Evolutionary conservation across 2,797 vertebrate genomes (phyloP).

Genomic region (Sphenopsis melanotis): DNA sequence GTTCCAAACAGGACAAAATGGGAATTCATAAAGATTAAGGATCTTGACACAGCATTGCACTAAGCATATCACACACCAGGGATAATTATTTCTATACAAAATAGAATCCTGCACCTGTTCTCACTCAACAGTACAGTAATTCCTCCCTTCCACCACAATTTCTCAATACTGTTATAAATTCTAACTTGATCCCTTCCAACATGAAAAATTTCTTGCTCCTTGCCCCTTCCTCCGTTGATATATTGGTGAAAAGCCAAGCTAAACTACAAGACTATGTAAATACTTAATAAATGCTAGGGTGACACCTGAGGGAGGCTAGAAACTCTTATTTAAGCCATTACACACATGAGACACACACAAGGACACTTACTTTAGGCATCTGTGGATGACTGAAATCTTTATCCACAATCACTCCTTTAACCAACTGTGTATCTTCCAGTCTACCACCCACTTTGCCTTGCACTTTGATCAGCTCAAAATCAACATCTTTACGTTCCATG

Average conservation of each 20-base stretch:
- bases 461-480: slow-evolving; percentile 98
- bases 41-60: background rate
- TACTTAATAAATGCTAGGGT: background rate
- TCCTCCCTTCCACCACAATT: background rate
- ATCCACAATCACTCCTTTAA: slow-evolving; percentile 97
- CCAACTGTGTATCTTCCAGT: slow-evolving; percentile 93
- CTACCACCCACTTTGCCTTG: slow-evolving; percentile 98
- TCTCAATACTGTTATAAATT: background rate
- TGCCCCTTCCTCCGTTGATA: background rate
- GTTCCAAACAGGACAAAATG: background rate
- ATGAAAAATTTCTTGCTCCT: background rate
- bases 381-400: slow-evolving; percentile 99
- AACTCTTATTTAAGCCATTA: background rate
- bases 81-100: background rate
- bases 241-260: background rate
- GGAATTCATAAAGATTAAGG: background rate
- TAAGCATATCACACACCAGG: background rate
- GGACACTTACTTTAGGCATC: slow-evolving; percentile 90
- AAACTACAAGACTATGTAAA: background rate
- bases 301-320: background rate
- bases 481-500: slow-evolving; percentile 95
- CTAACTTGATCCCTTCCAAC: background rate
- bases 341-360: fast-evolving
- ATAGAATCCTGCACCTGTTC: background rate
- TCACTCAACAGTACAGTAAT: background rate